Conservation (phyloP, 2,797 vertebrate species). For the Distichodus sexfasciatus region DNA sequence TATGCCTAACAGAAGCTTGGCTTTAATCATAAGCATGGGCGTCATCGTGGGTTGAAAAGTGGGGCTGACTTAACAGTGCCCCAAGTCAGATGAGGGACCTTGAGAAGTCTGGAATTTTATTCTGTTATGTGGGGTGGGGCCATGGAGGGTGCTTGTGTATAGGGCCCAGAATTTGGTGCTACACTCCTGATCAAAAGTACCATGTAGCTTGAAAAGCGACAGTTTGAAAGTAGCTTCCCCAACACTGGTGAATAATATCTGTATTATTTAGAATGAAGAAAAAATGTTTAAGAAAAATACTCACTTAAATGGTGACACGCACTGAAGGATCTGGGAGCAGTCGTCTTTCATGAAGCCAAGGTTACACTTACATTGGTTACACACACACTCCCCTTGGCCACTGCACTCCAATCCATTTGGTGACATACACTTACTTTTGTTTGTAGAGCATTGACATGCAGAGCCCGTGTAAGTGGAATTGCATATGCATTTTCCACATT, state of each 20-base stretch:
- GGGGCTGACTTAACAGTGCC: too few relatives aligned
- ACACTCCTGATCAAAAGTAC: too few relatives aligned
- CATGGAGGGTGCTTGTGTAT: too few relatives aligned
- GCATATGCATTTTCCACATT: slow-evolving; percentile 69
- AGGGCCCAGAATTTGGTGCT: too few relatives aligned
- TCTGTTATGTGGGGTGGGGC: too few relatives aligned
- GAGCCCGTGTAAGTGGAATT: slow-evolving; percentile 53
- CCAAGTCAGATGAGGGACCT: too few relatives aligned
- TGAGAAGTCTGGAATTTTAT: too few relatives aligned
- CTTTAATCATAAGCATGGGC: background rate
- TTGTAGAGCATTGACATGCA: slow-evolving; percentile 66
- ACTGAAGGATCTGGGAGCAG: slow-evolving; percentile 57
- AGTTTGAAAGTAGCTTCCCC: too few relatives aligned
- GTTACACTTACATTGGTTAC: slow-evolving; percentile 72
- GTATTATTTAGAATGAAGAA: background rate
- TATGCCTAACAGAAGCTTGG: too few relatives aligned
- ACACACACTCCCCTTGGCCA: slow-evolving; percentile 65
- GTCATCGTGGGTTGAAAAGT: too few relatives aligned
- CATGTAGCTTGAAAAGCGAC: too few relatives aligned
- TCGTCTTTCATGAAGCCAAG: slow-evolving; percentile 51
- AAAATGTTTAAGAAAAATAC: slow-evolving; percentile 15
- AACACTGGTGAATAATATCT: too few relatives aligned
- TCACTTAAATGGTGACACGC: slow-evolving; percentile 66
- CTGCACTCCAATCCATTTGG: slow-evolving; percentile 54
- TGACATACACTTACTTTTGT: slow-evolving; percentile 50